Conservation (phyloP, 2,113 vertebrate genomes). For the Rattus rattus region DNA sequence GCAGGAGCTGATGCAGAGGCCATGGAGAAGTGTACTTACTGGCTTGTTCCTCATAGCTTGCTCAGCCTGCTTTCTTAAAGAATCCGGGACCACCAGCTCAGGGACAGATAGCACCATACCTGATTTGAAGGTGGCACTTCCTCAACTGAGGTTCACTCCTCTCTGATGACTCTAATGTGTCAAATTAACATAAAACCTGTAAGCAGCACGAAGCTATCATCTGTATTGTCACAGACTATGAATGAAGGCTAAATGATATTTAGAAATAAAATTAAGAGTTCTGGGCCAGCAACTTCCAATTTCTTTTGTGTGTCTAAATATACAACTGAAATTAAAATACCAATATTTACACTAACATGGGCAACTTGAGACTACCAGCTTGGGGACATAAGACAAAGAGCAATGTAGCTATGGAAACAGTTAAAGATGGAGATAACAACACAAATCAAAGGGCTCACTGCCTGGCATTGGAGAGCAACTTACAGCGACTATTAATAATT, state of each 20-base stretch:
- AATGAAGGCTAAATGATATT: neutral
- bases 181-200: neutral
- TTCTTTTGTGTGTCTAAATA: neutral
- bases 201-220: neutral
- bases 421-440: neutral
- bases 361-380: constrained; percentile 42
- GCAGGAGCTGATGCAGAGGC: neutral
- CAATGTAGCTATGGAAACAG: constrained; percentile 77
- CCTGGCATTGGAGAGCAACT: constrained; percentile 48
- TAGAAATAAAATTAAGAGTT: neutral
- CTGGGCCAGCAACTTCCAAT: neutral
- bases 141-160: neutral
- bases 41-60: neutral
- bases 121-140: neutral
- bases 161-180: neutral
- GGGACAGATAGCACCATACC: too few relatives aligned
- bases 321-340: constrained; percentile 26
- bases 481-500: constrained; percentile 78
- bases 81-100: neutral
- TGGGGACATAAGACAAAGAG: constrained; percentile 63
- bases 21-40: neutral
- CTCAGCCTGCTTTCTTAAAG: neutral
- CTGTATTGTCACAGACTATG: neutral
- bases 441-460: constrained; percentile 40
- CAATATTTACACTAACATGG: neutral